Evolutionary conservation across 2,888 invertebrate species (phyloP).

Genomic region (Plusia festucae): DNA sequence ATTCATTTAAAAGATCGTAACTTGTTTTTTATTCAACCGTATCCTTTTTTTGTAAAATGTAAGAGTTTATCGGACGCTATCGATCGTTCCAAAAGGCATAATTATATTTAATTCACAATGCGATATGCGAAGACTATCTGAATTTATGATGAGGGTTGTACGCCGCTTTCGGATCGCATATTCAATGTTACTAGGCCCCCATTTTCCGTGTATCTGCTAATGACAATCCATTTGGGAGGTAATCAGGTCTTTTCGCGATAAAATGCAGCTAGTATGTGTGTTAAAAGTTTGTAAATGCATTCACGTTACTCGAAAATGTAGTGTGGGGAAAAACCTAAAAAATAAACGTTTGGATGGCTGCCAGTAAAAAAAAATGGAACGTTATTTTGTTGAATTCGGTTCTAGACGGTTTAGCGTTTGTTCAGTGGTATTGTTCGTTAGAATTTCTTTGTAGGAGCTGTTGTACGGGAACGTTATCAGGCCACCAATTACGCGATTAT

Average conservation of each 20-base stretch:
- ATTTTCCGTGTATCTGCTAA: neutral
- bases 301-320: neutral
- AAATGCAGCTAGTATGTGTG: neutral
- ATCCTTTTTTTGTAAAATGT: neutral
- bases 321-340: neutral
- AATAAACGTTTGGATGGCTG: constrained; percentile 6
- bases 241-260: neutral
- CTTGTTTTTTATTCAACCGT: too few relatives aligned
- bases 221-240: neutral
- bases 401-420: constrained; percentile 2
- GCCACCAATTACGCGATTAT: neutral
- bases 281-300: constrained; percentile 2
- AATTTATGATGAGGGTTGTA: neutral
- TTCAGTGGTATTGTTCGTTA: constrained; percentile 3
- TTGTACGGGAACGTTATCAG: neutral
- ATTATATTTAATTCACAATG: neutral
- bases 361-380: constrained; percentile 3
- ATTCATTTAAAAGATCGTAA: too few relatives aligned
- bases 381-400: constrained; percentile 9
- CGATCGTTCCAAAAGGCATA: too few relatives aligned
- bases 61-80: neutral
- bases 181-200: neutral
- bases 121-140: neutral
- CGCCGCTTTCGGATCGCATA: neutral
- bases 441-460: neutral